Evolutionary conservation across 2,113 vertebrate species (phyloP).

Genomic region (Nycticebus coucang): DNA sequence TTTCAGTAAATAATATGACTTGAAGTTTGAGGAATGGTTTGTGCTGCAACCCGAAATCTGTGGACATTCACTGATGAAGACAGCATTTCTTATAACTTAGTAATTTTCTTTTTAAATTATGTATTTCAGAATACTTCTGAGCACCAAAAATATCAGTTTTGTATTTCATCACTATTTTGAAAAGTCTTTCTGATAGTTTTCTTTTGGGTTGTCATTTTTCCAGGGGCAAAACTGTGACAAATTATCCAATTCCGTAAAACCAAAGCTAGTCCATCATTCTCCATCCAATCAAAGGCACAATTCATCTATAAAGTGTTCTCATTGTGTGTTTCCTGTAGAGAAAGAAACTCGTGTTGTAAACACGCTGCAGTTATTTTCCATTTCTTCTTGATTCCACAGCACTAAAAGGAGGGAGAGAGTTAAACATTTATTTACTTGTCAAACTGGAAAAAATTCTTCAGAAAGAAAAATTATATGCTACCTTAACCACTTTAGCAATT

Average conservation of each 20-base stretch:
- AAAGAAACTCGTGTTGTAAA: conserved; percentile 68
- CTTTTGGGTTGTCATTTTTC: conserved; percentile 79
- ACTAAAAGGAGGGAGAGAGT: conserved; percentile 64
- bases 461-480: conserved; percentile 73
- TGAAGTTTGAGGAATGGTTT: not conserved
- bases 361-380: conserved; percentile 64
- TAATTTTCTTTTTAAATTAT: not conserved
- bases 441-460: conserved; percentile 79
- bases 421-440: conserved; percentile 80
- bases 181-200: conserved; percentile 61
- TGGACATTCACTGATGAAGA: not conserved
- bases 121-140: not conserved
- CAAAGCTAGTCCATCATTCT: conserved; percentile 57
- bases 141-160: not conserved
- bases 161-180: conserved; percentile 8
- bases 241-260: conserved; percentile 81
- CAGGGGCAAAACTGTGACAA: conserved; percentile 82
- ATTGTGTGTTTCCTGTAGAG: conserved; percentile 70
- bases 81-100: not conserved
- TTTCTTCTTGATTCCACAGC: conserved; percentile 64
- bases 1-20: not conserved
- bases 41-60: not conserved
- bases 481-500: conserved; percentile 42
- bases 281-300: conserved; percentile 60
- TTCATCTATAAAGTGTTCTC: conserved; percentile 78